phyloP scores from a whole-genome alignment of 1,140 invertebrate genomes.

The Bombus difficillimus region DNA sequence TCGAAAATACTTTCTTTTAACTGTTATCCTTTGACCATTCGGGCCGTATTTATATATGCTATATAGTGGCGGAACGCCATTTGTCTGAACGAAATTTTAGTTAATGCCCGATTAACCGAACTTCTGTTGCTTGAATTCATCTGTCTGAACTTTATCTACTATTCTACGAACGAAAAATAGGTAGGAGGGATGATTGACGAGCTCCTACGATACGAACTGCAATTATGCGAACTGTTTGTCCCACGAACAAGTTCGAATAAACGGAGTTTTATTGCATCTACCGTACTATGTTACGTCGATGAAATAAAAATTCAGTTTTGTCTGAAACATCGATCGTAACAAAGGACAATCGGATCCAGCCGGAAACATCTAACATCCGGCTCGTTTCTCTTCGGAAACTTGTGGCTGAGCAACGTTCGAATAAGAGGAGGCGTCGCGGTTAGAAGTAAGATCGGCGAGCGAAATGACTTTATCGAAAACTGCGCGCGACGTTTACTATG shows the following conservation, averaged over 20 bases:
- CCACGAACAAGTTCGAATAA: too few species aligned
- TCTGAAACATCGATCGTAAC: accelerated
- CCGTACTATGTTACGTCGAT: not conserved
- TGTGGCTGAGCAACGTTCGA: not conserved
- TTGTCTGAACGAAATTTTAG: not conserved
- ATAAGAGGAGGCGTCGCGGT: constrained; percentile 13
- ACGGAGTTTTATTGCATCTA: too few species aligned
- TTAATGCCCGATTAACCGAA: too few species aligned
- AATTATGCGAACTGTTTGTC: too few species aligned
- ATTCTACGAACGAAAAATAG: too few species aligned
- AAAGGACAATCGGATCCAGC: not conserved
- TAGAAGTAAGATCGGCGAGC: not conserved
- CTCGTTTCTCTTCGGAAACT: not conserved
- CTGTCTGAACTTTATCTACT: too few species aligned
- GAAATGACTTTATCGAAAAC: constrained; percentile 62
- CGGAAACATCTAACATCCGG: not conserved
- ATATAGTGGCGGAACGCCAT: too few species aligned
- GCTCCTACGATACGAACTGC: too few species aligned
- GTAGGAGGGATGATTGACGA: too few species aligned
- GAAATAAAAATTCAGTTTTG: not conserved
- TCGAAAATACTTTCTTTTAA: not conserved
- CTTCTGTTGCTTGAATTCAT: too few species aligned
- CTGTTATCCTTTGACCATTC: not conserved
- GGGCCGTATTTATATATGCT: too few species aligned
- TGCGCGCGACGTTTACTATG: constrained; percentile 63